A percentile compares a stretch with the other conserved stretches of the same genome.
Evolutionary conservation across 2,797 vertebrate species (phyloP).

Genomic region (Aphelocoma californica): DNA sequence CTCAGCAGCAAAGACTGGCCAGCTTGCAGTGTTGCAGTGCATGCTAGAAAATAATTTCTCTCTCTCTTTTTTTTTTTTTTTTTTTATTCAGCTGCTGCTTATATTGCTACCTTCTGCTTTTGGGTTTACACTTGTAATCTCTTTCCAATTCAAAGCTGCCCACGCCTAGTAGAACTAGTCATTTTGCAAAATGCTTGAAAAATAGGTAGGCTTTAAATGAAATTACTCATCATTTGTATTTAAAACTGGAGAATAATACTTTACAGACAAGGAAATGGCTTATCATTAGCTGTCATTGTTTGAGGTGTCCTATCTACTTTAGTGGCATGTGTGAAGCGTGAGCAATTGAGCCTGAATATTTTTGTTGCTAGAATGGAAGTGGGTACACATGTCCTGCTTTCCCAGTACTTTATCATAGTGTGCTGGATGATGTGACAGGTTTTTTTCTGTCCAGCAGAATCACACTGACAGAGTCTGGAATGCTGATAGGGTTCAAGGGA

Average conservation of each 20-base stretch:
- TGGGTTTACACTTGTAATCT: background rate
- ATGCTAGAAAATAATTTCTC: background rate
- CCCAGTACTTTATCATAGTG: background rate
- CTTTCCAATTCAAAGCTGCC: background rate
- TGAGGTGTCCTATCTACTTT: background rate
- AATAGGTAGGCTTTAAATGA: background rate
- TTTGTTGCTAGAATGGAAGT: background rate
- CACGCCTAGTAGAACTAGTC: accelerated
- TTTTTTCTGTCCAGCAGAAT: background rate
- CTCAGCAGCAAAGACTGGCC: background rate
- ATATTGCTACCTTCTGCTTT: background rate
- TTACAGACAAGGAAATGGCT: background rate
- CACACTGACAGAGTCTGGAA: background rate
- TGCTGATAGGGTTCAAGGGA: background rate
- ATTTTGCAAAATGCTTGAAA: background rate
- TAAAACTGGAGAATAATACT: background rate
- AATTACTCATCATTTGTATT: constrained; percentile 3
- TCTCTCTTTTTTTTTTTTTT: background rate
- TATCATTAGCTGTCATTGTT: background rate
- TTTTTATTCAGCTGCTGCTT: background rate
- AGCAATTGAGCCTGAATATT: background rate
- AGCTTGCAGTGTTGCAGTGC: background rate
- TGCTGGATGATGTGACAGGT: background rate
- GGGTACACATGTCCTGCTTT: background rate
- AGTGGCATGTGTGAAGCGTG: background rate